Conservation (phyloP, 2,797 vertebrate genomes). For the Gila robusta region DNA sequence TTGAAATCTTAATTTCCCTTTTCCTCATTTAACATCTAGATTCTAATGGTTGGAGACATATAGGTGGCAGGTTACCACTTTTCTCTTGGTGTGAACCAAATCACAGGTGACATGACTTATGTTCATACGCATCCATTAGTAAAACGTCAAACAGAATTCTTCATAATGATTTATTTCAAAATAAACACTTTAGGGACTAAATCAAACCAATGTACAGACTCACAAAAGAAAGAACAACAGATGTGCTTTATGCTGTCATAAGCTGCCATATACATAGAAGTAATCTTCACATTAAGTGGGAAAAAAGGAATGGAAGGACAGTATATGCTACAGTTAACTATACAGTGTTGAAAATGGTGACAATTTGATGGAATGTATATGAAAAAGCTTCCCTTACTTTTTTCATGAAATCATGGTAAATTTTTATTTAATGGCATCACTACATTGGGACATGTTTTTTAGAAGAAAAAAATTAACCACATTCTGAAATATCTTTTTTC, state of each 20-base stretch:
- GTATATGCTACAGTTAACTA: conserved; percentile 67
- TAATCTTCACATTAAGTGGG: conserved; percentile 66
- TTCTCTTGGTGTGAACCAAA: background rate
- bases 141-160: conserved; percentile 38
- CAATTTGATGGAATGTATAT: background rate
- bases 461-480: background rate
- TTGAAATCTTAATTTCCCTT: conserved; percentile 1
- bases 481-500: conserved; percentile 13
- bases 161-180: conserved; percentile 56
- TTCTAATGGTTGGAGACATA: conserved; percentile 24
- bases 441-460: background rate
- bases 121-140: background rate
- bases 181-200: conserved; percentile 46
- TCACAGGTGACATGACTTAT: conserved; percentile 1
- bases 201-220: conserved; percentile 48
- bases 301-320: conserved; percentile 61
- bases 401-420: background rate
- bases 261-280: conserved; percentile 62
- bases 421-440: background rate
- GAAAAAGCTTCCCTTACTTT: background rate
- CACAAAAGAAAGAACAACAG: conserved; percentile 42
- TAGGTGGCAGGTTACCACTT: background rate
- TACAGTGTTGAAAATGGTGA: background rate
- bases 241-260: conserved; percentile 39
- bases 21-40: conserved; percentile 21